Evolutionary conservation across 1,140 invertebrate species (phyloP), one percentile per base, ranked within the genome.

Genomic region (Chionoecetes opilio): DNA sequence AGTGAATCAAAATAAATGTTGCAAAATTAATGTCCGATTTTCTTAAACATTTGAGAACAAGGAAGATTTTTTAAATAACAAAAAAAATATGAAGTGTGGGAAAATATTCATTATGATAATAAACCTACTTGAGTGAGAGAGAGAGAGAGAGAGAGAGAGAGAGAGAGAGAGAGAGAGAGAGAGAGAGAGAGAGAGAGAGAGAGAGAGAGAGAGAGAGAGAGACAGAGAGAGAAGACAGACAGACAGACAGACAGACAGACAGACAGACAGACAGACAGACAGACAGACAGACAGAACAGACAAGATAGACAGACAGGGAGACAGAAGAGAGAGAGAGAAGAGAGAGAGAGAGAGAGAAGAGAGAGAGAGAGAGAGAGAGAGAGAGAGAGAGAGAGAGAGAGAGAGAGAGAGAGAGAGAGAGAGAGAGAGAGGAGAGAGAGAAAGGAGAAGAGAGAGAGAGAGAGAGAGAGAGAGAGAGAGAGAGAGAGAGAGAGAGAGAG

Each of bases 91-190:
- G n/a, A 53, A 53, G 46, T 53, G 21, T 14, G 21, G 2, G 46
- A 9, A 3, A 53, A 14, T 14, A 3, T 53, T 46, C 5, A 46
- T 46, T 46, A 46, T n/a, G n/a, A n/a, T n/a, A n/a, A n/a, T n/a
- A n/a, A n/a, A n/a, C n/a, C n/a, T n/a, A n/a, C n/a, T n/a, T n/a
- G 41, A 46, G 41, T 6, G 41, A 46, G 41, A 46, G 41, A 46
- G 41, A 46, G 41, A 46, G 41, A 46, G 41, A 46, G 21, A 17
- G 63, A 17, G 63, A 17, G 63, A 17, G 63, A 17, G 63, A 17
- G 63, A 75, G 63, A 75, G 63, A 75, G 63, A 75, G 63, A 75
- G 63, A 75, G 63, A 75, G 63, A 75, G 63, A 75, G 63, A 75
- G 63, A 75, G 63, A 75, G 63, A 75, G 63, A 75, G 63, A 75